phyloP scores from a whole-genome alignment of 2,888 invertebrate species.

The Apodemia zela region DNA sequence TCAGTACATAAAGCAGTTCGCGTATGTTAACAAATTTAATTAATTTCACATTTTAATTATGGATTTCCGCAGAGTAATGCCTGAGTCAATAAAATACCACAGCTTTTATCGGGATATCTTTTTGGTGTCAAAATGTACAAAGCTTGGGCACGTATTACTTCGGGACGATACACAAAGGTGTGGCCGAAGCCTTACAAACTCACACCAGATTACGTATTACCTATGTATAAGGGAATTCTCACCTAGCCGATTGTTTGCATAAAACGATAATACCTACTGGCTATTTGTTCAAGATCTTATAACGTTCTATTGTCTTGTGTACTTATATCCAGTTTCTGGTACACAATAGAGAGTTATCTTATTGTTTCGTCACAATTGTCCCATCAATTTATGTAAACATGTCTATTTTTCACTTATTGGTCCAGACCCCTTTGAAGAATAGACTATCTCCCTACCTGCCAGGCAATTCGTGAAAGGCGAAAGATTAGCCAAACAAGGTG shows the following conservation, averaged over 20 bases:
- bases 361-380: conserved; percentile 3
- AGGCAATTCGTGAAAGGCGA: too few species aligned
- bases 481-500: too few species aligned
- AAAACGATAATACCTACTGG: conserved; percentile 5
- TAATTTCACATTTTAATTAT: too few species aligned
- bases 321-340: conserved; percentile 3
- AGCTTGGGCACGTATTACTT: too few species aligned
- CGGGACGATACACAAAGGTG: too few species aligned
- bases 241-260: conserved; percentile 8
- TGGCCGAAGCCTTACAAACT: neutral
- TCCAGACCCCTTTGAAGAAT: neutral
- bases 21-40: too few species aligned
- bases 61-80: too few species aligned
- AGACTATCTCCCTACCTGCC: neutral
- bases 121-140: too few species aligned
- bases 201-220: neutral
- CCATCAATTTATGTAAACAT: conserved; percentile 3
- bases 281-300: conserved; percentile 13
- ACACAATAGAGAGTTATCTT: neutral
- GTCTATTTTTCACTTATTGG: neutral
- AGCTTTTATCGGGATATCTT: too few species aligned
- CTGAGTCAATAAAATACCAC: too few species aligned
- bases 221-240: conserved; percentile 10
- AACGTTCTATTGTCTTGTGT: conserved; percentile 1
- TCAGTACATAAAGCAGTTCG: too few species aligned